Conservation (phyloP, 2,888 invertebrate genomes). For the Coenonympha glycerion region DNA sequence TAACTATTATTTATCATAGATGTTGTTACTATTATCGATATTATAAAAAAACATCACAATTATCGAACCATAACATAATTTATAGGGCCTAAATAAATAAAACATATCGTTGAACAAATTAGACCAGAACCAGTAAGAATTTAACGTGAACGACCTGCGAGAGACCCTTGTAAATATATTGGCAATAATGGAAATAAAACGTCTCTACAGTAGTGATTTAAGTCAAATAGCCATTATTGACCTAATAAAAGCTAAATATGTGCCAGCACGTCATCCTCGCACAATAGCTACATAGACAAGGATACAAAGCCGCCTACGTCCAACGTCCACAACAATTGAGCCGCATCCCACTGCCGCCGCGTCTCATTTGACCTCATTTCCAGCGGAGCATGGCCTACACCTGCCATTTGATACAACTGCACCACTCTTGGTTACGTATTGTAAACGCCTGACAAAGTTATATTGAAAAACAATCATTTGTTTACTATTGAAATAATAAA, state of each 20-base stretch:
- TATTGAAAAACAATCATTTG: neutral
- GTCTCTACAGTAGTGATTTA: neutral
- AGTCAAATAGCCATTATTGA: conserved; percentile 8
- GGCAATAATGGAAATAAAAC: too few relatives aligned
- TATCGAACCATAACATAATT: too few relatives aligned
- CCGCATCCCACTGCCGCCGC: conserved; percentile 43
- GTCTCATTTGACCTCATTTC: conserved; percentile 56
- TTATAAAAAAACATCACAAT: too few relatives aligned
- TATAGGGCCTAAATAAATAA: too few relatives aligned
- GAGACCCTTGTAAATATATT: too few relatives aligned
- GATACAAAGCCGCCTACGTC: conserved; percentile 36
- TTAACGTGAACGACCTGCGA: too few relatives aligned
- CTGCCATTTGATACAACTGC: conserved; percentile 31
- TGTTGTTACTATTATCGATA: too few relatives aligned
- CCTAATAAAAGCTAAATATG: conserved; percentile 18
- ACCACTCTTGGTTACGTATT: conserved; percentile 1
- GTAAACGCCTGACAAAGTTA: conserved; percentile 11
- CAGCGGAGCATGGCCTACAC: conserved; percentile 44
- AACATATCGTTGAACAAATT: too few relatives aligned
- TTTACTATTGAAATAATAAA: too few relatives aligned
- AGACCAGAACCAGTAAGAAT: too few relatives aligned
- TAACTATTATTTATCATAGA: too few relatives aligned
- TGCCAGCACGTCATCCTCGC: conserved; percentile 9
- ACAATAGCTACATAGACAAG: conserved; percentile 13
- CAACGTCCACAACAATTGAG: conserved; percentile 47